Evolutionary conservation across 2,113 vertebrate genomes (phyloP).

Genomic region (Sturnus vulgaris): DNA sequence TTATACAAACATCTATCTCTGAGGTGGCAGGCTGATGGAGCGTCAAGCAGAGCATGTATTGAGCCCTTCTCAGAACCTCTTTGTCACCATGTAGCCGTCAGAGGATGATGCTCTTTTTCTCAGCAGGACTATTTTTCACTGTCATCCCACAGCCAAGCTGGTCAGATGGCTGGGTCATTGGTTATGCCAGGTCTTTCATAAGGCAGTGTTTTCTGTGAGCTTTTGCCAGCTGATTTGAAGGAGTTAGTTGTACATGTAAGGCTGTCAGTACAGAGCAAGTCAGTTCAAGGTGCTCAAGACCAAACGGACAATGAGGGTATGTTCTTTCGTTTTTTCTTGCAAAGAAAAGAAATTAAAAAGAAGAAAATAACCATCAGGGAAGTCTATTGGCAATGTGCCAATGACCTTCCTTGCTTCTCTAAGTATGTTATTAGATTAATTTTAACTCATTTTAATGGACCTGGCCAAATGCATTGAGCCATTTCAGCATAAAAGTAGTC

Average conservation of each 20-base stretch:
- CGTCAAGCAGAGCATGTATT: background rate
- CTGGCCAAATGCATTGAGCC: background rate
- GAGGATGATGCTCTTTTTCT: background rate
- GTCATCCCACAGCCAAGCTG: background rate
- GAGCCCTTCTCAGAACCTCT: background rate
- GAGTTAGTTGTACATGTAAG: background rate
- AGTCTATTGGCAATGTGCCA: background rate
- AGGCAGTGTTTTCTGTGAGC: background rate
- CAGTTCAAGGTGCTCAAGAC: background rate
- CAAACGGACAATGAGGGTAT: background rate
- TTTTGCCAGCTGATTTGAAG: background rate
- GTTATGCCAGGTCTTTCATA: background rate
- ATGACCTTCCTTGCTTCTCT: background rate
- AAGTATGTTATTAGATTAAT: background rate
- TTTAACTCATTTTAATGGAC: background rate
- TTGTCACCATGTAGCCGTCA: background rate
- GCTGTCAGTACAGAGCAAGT: background rate
- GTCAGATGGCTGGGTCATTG: background rate
- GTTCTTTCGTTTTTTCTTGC: background rate
- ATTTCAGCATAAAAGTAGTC: background rate
- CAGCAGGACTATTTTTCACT: background rate
- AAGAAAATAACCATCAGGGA: background rate
- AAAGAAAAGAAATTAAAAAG: background rate
- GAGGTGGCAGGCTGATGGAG: background rate
- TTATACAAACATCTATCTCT: background rate